These are phyloP conservation scores for Tachysurus fulvidraco DNA, from an alignment of 2,113 vertebrate genomes.

Conservation along the genomic window DNA sequence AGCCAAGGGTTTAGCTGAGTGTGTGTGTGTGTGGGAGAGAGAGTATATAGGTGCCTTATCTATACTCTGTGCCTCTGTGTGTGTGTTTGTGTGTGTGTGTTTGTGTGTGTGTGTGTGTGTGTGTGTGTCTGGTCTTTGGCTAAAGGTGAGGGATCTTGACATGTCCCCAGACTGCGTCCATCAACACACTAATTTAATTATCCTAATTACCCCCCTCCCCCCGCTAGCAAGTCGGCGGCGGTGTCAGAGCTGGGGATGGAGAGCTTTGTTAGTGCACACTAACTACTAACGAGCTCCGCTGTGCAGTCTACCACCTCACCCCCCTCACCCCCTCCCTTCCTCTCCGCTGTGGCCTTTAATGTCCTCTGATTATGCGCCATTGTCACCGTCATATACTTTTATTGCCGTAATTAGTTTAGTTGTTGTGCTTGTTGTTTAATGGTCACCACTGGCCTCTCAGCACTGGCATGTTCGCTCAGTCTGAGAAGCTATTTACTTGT, in stretches of 20 bases:
- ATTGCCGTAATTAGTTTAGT: constrained; percentile 51
- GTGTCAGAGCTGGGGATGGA: constrained; percentile 46
- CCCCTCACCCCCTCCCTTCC: not conserved
- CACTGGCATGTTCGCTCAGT: not conserved
- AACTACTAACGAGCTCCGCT: constrained; percentile 48
- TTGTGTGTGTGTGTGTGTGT: constrained; percentile 14
- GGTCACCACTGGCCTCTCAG: constrained; percentile 2
- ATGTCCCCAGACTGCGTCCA: constrained; percentile 69
- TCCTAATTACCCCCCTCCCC: constrained; percentile 68
- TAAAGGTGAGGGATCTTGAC: constrained; percentile 63
- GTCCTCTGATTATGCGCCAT: constrained; percentile 38
- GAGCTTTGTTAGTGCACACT: constrained; percentile 54
- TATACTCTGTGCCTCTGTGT: constrained; percentile 9
- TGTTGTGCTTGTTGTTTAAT: constrained; percentile 39
- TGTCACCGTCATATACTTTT: constrained; percentile 49
- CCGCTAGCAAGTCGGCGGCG: constrained; percentile 18
- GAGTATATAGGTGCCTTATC: constrained; percentile 1
- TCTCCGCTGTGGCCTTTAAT: constrained; percentile 30
- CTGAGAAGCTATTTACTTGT: not conserved
- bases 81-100: constrained; percentile 29
- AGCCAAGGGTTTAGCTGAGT: constrained; percentile 24
- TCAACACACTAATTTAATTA: constrained; percentile 77
- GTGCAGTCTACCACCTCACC: not conserved
- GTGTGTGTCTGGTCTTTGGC: constrained; percentile 22
- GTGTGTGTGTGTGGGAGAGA: constrained; percentile 28